phyloP scores from a whole-genome alignment of 2,888 invertebrate genomes.

The Eupeodes luniger region DNA sequence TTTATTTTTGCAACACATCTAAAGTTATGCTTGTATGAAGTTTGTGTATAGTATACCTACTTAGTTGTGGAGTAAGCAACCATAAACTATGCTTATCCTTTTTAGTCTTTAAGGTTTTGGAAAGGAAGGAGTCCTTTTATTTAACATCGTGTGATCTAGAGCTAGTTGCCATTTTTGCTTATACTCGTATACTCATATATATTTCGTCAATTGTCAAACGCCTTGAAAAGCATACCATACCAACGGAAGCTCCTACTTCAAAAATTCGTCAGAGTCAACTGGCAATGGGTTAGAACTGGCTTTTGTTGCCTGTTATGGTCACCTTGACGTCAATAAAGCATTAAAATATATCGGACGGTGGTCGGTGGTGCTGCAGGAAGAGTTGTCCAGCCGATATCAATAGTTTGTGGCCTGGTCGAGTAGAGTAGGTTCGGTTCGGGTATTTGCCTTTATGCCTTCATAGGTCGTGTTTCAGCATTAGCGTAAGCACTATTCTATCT shows the following conservation, averaged over 20 bases:
- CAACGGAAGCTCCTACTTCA: background rate
- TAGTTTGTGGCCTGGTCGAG: background rate
- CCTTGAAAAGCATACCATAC: slow-evolving; percentile 15
- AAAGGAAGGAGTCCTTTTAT: slow-evolving; percentile 57
- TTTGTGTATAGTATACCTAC: slow-evolving; percentile 43
- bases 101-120: slow-evolving; percentile 56
- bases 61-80: slow-evolving; percentile 42
- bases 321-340: slow-evolving; percentile 68
- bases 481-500: slow-evolving; percentile 32
- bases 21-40: slow-evolving; percentile 10
- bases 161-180: slow-evolving; percentile 28
- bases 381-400: slow-evolving; percentile 20
- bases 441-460: slow-evolving; percentile 27
- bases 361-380: background rate
- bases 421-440: background rate
- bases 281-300: background rate
- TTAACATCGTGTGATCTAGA: slow-evolving; percentile 50
- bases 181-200: background rate
- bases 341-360: slow-evolving; percentile 27
- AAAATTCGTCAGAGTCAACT: slow-evolving; percentile 27
- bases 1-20: slow-evolving; percentile 7
- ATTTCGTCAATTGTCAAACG: slow-evolving; percentile 36
- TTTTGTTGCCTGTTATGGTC: slow-evolving; percentile 55
- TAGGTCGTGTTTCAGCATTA: slow-evolving; percentile 11
- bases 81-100: slow-evolving; percentile 42